phyloP scores from a whole-genome alignment of 1,140 invertebrate species.

The Triops cancriformis region DNA sequence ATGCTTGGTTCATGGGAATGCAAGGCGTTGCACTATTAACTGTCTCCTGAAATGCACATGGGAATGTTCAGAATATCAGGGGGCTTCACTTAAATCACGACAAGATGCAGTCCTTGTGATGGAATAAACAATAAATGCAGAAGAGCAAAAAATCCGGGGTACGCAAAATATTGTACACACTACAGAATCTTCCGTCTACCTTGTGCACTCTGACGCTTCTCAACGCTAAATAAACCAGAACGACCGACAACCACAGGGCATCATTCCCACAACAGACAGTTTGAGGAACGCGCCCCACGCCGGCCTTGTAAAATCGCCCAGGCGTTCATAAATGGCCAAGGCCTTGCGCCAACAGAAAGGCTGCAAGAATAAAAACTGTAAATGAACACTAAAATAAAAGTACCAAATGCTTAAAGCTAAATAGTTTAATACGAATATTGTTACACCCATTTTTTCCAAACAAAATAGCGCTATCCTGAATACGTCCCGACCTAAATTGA shows the following conservation, averaged over 20 bases:
- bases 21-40: neutral
- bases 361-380: neutral
- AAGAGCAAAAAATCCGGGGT: neutral
- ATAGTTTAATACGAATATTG: too few relatives aligned
- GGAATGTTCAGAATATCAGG: neutral
- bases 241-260: neutral
- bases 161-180: neutral
- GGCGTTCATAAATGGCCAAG: neutral
- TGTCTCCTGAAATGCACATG: neutral
- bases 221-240: constrained; percentile 6
- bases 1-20: neutral
- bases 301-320: neutral
- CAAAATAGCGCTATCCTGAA: too few relatives aligned
- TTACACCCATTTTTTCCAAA: too few relatives aligned
- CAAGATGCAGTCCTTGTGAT: neutral
- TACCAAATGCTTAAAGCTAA: too few relatives aligned
- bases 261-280: neutral
- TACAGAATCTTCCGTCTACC: neutral
- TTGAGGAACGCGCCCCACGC: neutral
- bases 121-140: neutral
- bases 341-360: neutral
- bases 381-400: too few relatives aligned
- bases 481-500: too few relatives aligned
- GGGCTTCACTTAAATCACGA: neutral
- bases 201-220: neutral